Base-by-base conservation (phyloP, 2,113 vertebrate species). In the Corythaixoides concolor region DNA sequence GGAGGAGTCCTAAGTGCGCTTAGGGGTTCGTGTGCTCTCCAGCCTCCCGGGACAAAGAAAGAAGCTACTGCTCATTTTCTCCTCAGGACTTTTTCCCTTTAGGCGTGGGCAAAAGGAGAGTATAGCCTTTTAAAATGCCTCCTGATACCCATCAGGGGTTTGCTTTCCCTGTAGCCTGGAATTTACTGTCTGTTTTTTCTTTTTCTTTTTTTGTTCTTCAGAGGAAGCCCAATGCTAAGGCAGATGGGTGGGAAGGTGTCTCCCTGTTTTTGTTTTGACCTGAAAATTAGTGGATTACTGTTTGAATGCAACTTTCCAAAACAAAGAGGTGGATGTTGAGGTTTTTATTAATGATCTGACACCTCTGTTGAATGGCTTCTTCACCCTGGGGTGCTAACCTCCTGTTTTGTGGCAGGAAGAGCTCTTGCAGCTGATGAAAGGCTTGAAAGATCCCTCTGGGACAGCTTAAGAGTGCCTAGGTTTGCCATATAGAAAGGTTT, bases 391-490 rank as follows among this genome's bases (percentile, higher is more conserved):
- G 79, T 93, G 76, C 79, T 90, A 47, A 30, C 37, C 66, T 91
- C 63, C 93, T 47, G n/a, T 19, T 67, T 63, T 67, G 45, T 86
- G 85, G 64, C 93, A 92, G 90, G 82, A 96, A 84, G 75, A 86
- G 56, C 64, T 56, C 70, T 85, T 90, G 56, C 28, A 74, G 75
- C 79, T 94, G 88, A 91, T 95, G 88, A 96, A 96, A 92, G 83
- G 75, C 64, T 92, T 43, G 39, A 37, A 80, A 50, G 75, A 63
- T 92, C 75, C 72, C 79, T 86, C 45, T 90, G 93, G 85, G 79
- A 79, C 72, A 81, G 75, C 68, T 95, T 88, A 39, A 85, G 35
- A 88, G 85, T 0, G 0, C 63, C 83, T 45, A 17, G 12, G 32
- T 82, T 86, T 90, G 67, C 82, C 50, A 12, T 59, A n/a, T 16